A percentile compares a stretch with the other conserved stretches of the same genome.
These are phyloP conservation scores for Epinotia ramella DNA, from an alignment of 2,888 invertebrate genomes.

Conservation along the genomic window DNA sequence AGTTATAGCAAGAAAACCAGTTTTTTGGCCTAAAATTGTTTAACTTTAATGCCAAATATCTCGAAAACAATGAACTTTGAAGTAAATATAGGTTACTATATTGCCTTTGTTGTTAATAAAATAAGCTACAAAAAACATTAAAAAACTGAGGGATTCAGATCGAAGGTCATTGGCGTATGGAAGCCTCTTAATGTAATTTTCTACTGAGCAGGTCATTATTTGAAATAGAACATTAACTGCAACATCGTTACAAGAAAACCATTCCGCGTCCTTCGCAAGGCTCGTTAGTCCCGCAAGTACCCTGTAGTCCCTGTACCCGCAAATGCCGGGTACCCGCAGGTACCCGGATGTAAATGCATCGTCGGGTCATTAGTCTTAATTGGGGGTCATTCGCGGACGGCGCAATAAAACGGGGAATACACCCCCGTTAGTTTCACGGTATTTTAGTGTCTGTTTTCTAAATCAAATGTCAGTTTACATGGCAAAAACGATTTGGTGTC, in stretches of 20 bases:
- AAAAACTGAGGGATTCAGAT: no score
- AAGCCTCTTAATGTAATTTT: no score
- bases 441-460: slow-evolving; percentile 16
- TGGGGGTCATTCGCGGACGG: slow-evolving; percentile 81
- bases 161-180: no score
- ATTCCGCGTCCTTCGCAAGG: slow-evolving; percentile 26
- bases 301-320: slow-evolving; percentile 10
- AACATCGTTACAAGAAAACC: slow-evolving; percentile 19
- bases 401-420: slow-evolving; percentile 71
- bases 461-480: neutral
- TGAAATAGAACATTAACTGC: neutral
- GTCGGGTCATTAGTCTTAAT: slow-evolving; percentile 83
- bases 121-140: no score
- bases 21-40: no score
- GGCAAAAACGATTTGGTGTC: neutral
- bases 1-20: no score
- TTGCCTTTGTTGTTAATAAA: no score
- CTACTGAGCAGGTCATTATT: neutral
- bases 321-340: slow-evolving; percentile 18
- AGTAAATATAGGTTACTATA: no score
- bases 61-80: no score
- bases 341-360: slow-evolving; percentile 48
- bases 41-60: no score
- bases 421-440: slow-evolving; percentile 57
- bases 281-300: slow-evolving; percentile 24